Base-by-base conservation (phyloP, 2,888 invertebrate species). In the Ormyrus nitidulus region DNA sequence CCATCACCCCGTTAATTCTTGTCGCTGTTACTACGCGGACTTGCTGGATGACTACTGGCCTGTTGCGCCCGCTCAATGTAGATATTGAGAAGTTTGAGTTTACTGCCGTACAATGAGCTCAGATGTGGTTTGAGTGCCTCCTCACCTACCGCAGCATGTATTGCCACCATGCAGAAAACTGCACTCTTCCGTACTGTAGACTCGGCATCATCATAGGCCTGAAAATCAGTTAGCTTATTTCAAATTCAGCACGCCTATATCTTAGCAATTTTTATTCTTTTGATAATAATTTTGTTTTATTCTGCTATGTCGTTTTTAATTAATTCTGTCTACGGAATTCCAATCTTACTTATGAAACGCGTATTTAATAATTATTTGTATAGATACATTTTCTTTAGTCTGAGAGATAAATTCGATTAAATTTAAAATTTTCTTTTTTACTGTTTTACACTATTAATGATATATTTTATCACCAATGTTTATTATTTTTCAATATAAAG, bases 101-200 rank as follows among this genome's bases (percentile, higher is more conserved):
- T 99, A 92, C 97, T 97, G 85, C 97, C 96, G 86, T 95, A 95
- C 75, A 99, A 92, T 64, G 94, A 93, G 61, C 93, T 93, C 80
- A 98, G 93, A 89, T 97, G 96, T 4, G 97, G 96, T 86, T 94
- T 93, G 90, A 98, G 93, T 58, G 94, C 92, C 48, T 96, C 96
- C 88, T 98, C 97, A 0, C 98, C 98, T 8, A 98, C 94, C 59
- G 95, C 95, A 88, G 96, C 94, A 87, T 99, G 97, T 86, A 99
- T 94, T 66, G 97, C 96, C 5, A 99, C 99, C 94, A 99, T 97
- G 88, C 98, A 98, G 92, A 99, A 98, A 19, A 99, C 98, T 10
- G 98, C 97, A 85, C 98, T 97, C 91, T 99, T 99, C 69, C 99
- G 94, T 48, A 99, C 97, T 84, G 96, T 95, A 75, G 97, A 98